A percentile compares a stretch with the other conserved stretches of the same genome.
Evolutionary conservation across 2,113 vertebrate genomes (phyloP).

Genomic region (Lagopus leucura): DNA sequence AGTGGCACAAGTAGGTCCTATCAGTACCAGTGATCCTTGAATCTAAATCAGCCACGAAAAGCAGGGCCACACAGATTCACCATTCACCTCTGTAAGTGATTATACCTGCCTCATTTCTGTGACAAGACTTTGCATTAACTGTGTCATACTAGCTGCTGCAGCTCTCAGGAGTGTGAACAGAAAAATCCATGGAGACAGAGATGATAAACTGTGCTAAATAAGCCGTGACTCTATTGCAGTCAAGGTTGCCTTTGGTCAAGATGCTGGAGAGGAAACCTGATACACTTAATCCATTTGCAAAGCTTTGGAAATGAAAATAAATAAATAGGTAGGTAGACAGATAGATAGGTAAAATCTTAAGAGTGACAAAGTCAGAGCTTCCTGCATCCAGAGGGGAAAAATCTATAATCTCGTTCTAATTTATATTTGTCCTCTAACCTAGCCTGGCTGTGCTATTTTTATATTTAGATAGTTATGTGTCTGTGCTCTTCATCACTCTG

Average conservation of each 20-base stretch:
- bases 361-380: not conserved
- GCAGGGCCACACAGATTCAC: not conserved
- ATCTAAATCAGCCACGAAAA: not conserved
- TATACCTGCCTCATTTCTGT: not conserved
- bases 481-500: not conserved
- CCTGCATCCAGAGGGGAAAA: not conserved
- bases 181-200: not conserved
- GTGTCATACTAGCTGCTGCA: not conserved
- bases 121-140: not conserved
- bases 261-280: not conserved
- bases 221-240: not conserved
- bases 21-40: not conserved
- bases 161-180: not conserved
- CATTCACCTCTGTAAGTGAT: not conserved
- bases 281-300: constrained; percentile 1
- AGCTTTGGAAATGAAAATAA: not conserved
- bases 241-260: not conserved
- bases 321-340: too few relatives aligned
- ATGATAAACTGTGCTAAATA: not conserved
- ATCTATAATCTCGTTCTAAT: not conserved
- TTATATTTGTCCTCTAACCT: not conserved
- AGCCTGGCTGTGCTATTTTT: not conserved
- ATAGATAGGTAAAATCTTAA: not conserved
- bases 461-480: not conserved
- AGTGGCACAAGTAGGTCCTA: not conserved